Evolutionary conservation across 1,140 invertebrate species (phyloP).

Genomic region (Panagrolaimus sp.): DNA sequence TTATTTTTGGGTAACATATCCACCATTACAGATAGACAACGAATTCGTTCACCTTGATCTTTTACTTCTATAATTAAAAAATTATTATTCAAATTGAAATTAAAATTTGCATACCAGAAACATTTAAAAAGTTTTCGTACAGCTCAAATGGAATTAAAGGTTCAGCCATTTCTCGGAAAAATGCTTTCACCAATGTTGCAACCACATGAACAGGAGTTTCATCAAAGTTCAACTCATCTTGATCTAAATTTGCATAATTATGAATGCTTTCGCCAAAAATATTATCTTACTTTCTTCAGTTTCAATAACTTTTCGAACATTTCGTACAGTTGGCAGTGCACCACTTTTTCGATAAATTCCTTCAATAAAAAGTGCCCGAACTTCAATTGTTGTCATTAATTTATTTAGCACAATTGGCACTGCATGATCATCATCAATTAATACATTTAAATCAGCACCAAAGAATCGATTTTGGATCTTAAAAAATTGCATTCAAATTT

Average conservation of each 20-base stretch:
- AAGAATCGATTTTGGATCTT: constrained; percentile 66
- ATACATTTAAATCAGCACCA: constrained; percentile 70
- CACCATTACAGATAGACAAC: constrained; percentile 77
- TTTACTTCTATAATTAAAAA: constrained; percentile 66
- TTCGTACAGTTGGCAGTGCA: constrained; percentile 42
- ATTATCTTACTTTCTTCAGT: constrained; percentile 29
- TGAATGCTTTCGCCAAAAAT: background rate
- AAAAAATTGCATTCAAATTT: background rate
- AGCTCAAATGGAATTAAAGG: constrained; percentile 84
- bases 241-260: constrained; percentile 54
- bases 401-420: constrained; percentile 78
- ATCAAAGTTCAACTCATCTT: constrained; percentile 65
- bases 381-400: constrained; percentile 77
- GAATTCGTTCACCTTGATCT: constrained; percentile 74
- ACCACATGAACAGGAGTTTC: constrained; percentile 76
- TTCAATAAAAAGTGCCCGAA: constrained; percentile 82
- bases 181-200: constrained; percentile 81
- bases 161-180: constrained; percentile 85
- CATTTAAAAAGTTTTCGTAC: constrained; percentile 77
- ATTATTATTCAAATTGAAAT: constrained; percentile 27
- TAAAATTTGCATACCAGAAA: constrained; percentile 69
- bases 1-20: constrained; percentile 82
- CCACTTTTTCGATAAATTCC: constrained; percentile 89
- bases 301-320: constrained; percentile 48
- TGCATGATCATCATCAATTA: constrained; percentile 68